Evolutionary conservation across 2,888 invertebrate species (phyloP), one percentile per base, ranked within the genome.

Genomic region (Himalopsyche anomala): DNA sequence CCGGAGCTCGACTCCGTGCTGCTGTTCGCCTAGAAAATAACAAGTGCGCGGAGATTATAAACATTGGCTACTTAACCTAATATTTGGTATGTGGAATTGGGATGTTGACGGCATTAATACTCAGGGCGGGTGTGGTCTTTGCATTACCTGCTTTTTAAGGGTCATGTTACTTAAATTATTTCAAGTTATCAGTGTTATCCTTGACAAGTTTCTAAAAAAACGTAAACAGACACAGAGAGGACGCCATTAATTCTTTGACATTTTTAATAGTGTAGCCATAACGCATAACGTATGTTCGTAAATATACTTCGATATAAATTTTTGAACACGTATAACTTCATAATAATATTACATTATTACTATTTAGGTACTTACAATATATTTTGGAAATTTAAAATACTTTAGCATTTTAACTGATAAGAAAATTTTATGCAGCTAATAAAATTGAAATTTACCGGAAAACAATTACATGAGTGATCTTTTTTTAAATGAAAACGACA

Each of bases 1-100:
- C 94, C 95, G 51, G 96, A 95, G 89, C 94, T 94, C 87, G 94
- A 94, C 89, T 95, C 95, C 19, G 95, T 94, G 89, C 94, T 94
- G 88, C 93, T 93, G 89, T 94, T 94, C 45, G 92, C 92, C 92
- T 93, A 89, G 54, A 91, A 91, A 74, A 86, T 81, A 56, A 74
- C 19, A 80, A 85, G 69, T 69, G 79, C 81, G 86, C 69, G 84
- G 51, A 55, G 62, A 87, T 83, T 85, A 85, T 85, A 87, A 84
- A 84, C 87, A 87, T 80, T 87, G 83, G 79, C 85, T 69, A 87
- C 86, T 87, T 86, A 86, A 86, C 86, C 87, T 86, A 83, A 84
- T 81, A 87, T 83, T 81, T 56, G 55, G 69, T 82, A 79, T 84
- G 81, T 56, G 80, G 81, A 45, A 83, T 54, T n/a, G 82, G 36